A percentile compares a stretch with the other conserved stretches of the same genome.
These are phyloP conservation scores for Gnathonemus longibarbis DNA, from an alignment of 2,113 vertebrate species.

Conservation along the genomic window DNA sequence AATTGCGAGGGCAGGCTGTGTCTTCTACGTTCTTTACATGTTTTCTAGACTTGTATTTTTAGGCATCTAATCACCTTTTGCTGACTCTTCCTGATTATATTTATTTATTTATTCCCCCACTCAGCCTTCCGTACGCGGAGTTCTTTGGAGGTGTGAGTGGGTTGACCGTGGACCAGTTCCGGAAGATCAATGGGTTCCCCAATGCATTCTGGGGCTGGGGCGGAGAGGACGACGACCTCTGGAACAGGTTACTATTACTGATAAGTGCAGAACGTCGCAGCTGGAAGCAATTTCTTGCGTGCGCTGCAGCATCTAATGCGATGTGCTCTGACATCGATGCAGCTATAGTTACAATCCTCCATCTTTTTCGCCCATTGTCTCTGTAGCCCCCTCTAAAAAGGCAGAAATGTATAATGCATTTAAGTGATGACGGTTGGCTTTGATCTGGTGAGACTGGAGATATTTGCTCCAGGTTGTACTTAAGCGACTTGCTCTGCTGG, in stretches of 20 bases:
- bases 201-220: slow-evolving; percentile 98
- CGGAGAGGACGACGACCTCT: slow-evolving; percentile 89
- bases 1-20: not conserved
- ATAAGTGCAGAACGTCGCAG: not conserved
- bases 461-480: not conserved
- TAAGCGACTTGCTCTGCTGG: not conserved
- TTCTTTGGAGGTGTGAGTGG: slow-evolving; percentile 94
- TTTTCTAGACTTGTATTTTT: not conserved
- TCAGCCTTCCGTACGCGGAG: slow-evolving; percentile 82
- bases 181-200: slow-evolving; percentile 89
- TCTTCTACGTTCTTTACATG: slow-evolving; percentile 16
- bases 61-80: not conserved
- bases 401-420: not conserved
- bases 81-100: not conserved
- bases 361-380: not conserved
- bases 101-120: not conserved
- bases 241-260: slow-evolving; percentile 75
- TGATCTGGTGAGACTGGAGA: not conserved
- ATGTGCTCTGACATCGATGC: not conserved
- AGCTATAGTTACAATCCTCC: not conserved
- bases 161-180: slow-evolving; percentile 85
- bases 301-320: not conserved
- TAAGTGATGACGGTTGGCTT: not conserved
- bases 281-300: not conserved
- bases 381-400: not conserved